A percentile compares a stretch with the other conserved stretches of the same genome.
Evolutionary conservation across 2,113 vertebrate genomes (phyloP).

Genomic region (Osmerus eperlanus): DNA sequence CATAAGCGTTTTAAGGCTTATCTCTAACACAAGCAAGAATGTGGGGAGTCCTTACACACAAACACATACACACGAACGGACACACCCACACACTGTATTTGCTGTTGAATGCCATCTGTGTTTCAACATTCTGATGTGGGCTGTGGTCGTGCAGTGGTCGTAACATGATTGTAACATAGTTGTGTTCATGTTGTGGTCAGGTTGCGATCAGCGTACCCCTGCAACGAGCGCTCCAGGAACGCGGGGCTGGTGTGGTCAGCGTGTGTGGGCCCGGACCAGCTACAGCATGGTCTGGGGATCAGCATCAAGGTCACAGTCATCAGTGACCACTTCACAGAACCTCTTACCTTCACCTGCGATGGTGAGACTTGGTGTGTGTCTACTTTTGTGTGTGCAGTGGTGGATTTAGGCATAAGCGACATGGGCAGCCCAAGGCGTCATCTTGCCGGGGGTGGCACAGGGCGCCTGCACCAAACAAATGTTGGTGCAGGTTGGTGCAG

Average conservation of each 20-base stretch:
- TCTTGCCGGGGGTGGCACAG: too few relatives aligned
- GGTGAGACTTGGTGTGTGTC: slow-evolving; percentile 67
- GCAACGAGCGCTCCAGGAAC: slow-evolving; percentile 69
- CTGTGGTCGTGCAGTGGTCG: not conserved
- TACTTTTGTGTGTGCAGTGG: not conserved
- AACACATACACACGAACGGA: not conserved
- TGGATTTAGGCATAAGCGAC: not conserved
- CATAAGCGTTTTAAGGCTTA: not conserved
- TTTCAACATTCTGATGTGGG: not conserved
- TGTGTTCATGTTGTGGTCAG: slow-evolving; percentile 55
- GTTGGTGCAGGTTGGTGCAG: too few relatives aligned
- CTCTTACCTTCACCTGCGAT: slow-evolving; percentile 93
- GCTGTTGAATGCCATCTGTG: not conserved
- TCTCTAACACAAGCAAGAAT: not conserved
- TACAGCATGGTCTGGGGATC: slow-evolving; percentile 79
- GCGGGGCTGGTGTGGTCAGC: slow-evolving; percentile 84
- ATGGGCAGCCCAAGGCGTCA: not conserved
- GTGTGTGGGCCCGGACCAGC: slow-evolving; percentile 75
- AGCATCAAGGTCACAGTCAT: slow-evolving; percentile 88
- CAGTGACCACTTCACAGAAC: slow-evolving; percentile 80
- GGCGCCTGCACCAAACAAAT: too few relatives aligned
- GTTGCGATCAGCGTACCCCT: slow-evolving; percentile 76
- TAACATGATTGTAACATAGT: not conserved
- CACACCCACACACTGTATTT: not conserved
- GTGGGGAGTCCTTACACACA: not conserved